Base-by-base conservation (phyloP, 2,113 vertebrate genomes). In the Cyphomyrus discorhynchus region DNA sequence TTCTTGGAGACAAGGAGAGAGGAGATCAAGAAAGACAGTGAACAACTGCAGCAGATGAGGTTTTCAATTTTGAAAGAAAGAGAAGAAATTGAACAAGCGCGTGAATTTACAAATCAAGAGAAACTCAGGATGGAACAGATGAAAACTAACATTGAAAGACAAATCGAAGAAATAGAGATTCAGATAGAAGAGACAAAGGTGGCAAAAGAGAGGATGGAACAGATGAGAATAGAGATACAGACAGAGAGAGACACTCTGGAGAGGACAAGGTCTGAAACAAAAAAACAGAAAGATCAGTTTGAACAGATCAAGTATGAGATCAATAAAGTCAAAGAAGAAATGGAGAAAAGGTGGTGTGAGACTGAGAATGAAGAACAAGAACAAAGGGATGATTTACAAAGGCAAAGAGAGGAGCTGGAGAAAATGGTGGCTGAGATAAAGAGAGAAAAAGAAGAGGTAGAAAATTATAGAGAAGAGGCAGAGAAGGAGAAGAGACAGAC, bases 261-360 rank as follows among this genome's bases (percentile, higher is more conserved):
- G 39, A 93, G 3, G 77, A 92, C 62, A 83, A 92, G 89, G 89
- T 83, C 86, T 1, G 83, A 92, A 31, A 92, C 93, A 27, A 89
- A 49, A 74, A 90, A 89, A 21, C 91, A 93, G 6, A 93, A 39
- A 91, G 58, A 92, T 0, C 89, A 94, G 70, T 90, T 94, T 86
- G 88, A 94, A 31, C 90, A 91, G 85, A 90, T 94, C 2, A 94
- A 93, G 90, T 77, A 82, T 35, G 91, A 90, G 2, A 82, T 95
- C 52, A 91, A 89, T 10, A 66, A 50, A 87, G 91, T 91, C 1
- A 90, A 93, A 35, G 90, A 89, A 88, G 92, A 92, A 77, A 90
- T 93, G 83, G 94, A 93, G 90, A 89, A 90, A 89, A 70, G 87
- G 15, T 92, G 91, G 91, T 52, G 21, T n/a, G 74, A 91, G 13